Percentiles rank a stretch among this genome's conserved stretches.
phyloP scores from a whole-genome alignment of 1,140 invertebrate species.

The Psilanteris sp. region DNA sequence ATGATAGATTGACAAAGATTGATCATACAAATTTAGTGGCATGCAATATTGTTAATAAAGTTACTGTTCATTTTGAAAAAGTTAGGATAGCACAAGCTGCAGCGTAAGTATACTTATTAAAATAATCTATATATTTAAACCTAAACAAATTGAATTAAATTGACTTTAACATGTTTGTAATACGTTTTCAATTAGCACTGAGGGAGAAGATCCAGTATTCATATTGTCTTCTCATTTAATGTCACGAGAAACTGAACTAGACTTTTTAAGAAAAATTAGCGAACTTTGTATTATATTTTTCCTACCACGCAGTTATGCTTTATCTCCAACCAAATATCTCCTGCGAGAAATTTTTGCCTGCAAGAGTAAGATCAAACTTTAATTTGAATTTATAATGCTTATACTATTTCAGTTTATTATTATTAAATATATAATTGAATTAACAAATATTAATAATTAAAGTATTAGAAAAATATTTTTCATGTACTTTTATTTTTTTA shows the following conservation, averaged over 20 bases:
- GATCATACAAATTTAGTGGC: slow-evolving; percentile 91
- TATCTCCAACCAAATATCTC: slow-evolving; percentile 87
- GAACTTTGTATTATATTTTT: slow-evolving; percentile 90
- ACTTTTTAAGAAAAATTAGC: slow-evolving; percentile 89
- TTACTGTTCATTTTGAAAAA: slow-evolving; percentile 92
- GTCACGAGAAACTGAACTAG: slow-evolving; percentile 86
- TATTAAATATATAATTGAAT: too few species aligned
- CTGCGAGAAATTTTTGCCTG: slow-evolving; percentile 90
- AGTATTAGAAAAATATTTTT: too few species aligned
- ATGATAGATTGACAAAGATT: slow-evolving; percentile 85
- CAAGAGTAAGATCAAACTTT: slow-evolving; percentile 88
- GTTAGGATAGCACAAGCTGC: slow-evolving; percentile 87
- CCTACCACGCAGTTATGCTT: slow-evolving; percentile 88
- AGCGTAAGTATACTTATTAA: slow-evolving; percentile 82
- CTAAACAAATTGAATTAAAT: too few species aligned
- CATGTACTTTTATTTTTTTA: slow-evolving; percentile 81
- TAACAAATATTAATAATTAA: not conserved
- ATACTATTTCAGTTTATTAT: too few species aligned
- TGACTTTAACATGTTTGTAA: too few species aligned
- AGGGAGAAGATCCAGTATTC: slow-evolving; percentile 85
- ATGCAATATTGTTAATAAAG: slow-evolving; percentile 88
- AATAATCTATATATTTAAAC: not conserved
- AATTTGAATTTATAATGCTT: too few species aligned
- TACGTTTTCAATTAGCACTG: slow-evolving; percentile 74
- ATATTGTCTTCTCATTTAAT: slow-evolving; percentile 87